These are phyloP conservation scores for Thaumatotibia leucotreta DNA, from an alignment of 1,140 invertebrate genomes.

Conservation along the genomic window DNA sequence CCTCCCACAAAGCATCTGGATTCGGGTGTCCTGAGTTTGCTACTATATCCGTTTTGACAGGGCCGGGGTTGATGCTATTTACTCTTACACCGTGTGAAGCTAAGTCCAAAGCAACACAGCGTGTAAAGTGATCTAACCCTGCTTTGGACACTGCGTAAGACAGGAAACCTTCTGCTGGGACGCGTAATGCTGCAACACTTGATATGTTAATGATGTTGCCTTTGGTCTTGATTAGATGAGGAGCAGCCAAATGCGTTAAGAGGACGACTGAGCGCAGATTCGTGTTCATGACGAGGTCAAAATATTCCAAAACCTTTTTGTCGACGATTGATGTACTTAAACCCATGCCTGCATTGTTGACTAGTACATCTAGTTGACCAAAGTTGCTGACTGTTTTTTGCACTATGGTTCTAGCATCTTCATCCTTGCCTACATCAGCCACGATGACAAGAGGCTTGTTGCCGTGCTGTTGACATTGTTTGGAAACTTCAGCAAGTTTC, in stretches of 20 bases:
- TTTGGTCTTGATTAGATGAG: slow-evolving; percentile 81
- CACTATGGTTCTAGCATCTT: slow-evolving; percentile 77
- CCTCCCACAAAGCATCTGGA: slow-evolving; percentile 25
- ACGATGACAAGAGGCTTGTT: slow-evolving; percentile 69
- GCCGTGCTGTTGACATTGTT: slow-evolving; percentile 74
- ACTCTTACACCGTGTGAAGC: slow-evolving; percentile 86
- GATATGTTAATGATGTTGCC: slow-evolving; percentile 88
- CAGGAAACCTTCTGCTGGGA: slow-evolving; percentile 52
- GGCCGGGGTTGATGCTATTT: slow-evolving; percentile 89
- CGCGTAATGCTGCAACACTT: slow-evolving; percentile 78
- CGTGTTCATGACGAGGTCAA: slow-evolving; percentile 81
- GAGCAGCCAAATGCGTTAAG: slow-evolving; percentile 83
- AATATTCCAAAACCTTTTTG: slow-evolving; percentile 81
- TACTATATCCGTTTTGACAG: slow-evolving; percentile 86
- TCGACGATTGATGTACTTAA: slow-evolving; percentile 80
- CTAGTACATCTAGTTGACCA: slow-evolving; percentile 79
- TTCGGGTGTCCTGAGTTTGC: slow-evolving; percentile 82
- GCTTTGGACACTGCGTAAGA: slow-evolving; percentile 42
- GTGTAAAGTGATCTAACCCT: slow-evolving; percentile 42
- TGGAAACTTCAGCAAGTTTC: slow-evolving; percentile 69
- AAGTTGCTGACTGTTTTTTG: slow-evolving; percentile 76
- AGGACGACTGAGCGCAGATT: slow-evolving; percentile 84
- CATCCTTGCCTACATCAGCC: slow-evolving; percentile 81
- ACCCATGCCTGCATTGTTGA: slow-evolving; percentile 86
- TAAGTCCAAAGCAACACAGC: slow-evolving; percentile 86